phyloP scores from a whole-genome alignment of 1,140 invertebrate genomes.

The Cotesia typhae region DNA sequence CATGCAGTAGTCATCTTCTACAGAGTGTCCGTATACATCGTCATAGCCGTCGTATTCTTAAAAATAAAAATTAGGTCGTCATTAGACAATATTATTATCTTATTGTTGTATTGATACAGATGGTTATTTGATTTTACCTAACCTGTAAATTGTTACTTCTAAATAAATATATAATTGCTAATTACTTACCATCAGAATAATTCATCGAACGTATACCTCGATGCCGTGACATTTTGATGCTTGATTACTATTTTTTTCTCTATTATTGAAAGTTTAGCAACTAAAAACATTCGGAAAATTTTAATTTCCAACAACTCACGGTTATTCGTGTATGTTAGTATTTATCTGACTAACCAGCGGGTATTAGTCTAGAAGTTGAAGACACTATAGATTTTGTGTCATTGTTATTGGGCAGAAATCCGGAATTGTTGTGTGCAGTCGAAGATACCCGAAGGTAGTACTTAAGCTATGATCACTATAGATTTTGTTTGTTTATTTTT shows the following conservation, averaged over 20 bases:
- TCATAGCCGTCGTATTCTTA: slow-evolving; percentile 90
- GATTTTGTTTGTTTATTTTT: too few relatives aligned
- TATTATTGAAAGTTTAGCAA: background rate
- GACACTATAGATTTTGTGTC: too few relatives aligned
- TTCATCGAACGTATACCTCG: slow-evolving; percentile 79
- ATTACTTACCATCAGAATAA: slow-evolving; percentile 73
- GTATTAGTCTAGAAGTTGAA: too few relatives aligned
- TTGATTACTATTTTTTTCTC: slow-evolving; percentile 14
- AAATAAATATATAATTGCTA: slow-evolving; percentile 10
- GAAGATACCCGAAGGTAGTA: too few relatives aligned
- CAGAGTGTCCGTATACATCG: slow-evolving; percentile 91
- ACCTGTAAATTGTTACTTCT: background rate
- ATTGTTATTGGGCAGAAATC: too few relatives aligned
- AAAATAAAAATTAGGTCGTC: slow-evolving; percentile 39
- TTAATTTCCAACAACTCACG: too few relatives aligned
- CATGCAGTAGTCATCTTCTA: slow-evolving; percentile 89
- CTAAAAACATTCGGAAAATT: too few relatives aligned
- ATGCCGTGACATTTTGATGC: slow-evolving; percentile 75
- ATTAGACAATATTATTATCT: background rate
- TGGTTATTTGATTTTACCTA: slow-evolving; percentile 7
- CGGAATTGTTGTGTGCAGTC: too few relatives aligned
- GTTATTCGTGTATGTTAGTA: too few relatives aligned
- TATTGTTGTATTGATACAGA: slow-evolving; percentile 7
- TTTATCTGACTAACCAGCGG: too few relatives aligned
- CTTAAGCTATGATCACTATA: too few relatives aligned